A percentile compares a stretch with the other conserved stretches of the same genome.
These are phyloP conservation scores for Lytechinus variegatus DNA, from an alignment of 35 echinoderm and acorn worm genomes.

Conservation along the genomic window DNA sequence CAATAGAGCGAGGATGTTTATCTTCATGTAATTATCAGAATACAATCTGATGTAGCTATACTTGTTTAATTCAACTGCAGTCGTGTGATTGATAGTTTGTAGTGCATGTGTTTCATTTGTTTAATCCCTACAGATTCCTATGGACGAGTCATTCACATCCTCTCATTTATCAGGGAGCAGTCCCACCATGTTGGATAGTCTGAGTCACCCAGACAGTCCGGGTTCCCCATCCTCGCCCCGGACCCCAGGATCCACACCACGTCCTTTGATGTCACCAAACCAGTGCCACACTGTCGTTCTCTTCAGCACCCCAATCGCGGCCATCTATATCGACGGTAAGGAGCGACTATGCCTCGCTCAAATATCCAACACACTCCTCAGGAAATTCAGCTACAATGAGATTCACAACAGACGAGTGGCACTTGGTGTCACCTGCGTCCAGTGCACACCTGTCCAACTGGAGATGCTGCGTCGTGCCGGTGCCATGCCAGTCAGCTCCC, in stretches of 20 bases:
- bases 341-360: constrained; percentile 93
- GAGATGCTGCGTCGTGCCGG: constrained; percentile 91
- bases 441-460: constrained; percentile 96
- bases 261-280: constrained; percentile 20
- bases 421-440: constrained; percentile 88
- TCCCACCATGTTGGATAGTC: background rate
- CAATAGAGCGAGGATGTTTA: too few species aligned
- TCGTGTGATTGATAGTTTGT: too few species aligned
- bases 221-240: constrained; percentile 23
- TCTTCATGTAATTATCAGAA: too few species aligned
- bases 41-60: too few species aligned
- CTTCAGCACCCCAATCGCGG: constrained; percentile 84
- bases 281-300: constrained; percentile 88
- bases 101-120: background rate
- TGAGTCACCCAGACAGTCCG: background rate
- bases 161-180: background rate
- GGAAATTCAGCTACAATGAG: constrained; percentile 97
- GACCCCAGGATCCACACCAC: background rate
- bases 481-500: constrained; percentile 91
- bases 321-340: constrained; percentile 87
- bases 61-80: too few species aligned
- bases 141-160: constrained; percentile 14
- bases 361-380: constrained; percentile 96
- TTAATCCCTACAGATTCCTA: background rate
- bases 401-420: constrained; percentile 97